phyloP scores from a whole-genome alignment of 2,797 vertebrate genomes.

The Ceryle rudis region DNA sequence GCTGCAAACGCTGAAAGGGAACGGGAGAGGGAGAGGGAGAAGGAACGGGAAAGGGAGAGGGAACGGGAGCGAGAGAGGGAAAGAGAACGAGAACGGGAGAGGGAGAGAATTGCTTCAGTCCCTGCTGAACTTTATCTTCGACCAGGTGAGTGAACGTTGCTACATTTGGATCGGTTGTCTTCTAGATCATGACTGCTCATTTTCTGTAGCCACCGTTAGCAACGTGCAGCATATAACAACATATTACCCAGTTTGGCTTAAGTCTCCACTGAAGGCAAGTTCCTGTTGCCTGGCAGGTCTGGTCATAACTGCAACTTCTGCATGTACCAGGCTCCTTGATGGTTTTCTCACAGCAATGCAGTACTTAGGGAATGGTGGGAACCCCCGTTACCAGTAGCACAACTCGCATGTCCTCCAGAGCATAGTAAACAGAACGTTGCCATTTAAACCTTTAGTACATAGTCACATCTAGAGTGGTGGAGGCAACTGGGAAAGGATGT shows the following conservation, averaged over 20 bases:
- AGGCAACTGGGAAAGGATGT: background rate
- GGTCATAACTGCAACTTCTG: background rate
- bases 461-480: background rate
- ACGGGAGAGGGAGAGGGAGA: slow-evolving; percentile 81
- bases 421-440: background rate
- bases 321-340: background rate
- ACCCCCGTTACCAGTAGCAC: background rate
- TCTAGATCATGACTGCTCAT: background rate
- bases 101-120: slow-evolving; percentile 78
- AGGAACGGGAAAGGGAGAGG: slow-evolving; percentile 80
- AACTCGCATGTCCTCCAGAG: background rate
- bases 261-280: background rate
- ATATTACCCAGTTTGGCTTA: background rate
- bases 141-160: slow-evolving; percentile 79
- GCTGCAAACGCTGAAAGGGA: slow-evolving; percentile 87
- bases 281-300: background rate
- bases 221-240: background rate
- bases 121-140: slow-evolving; percentile 88
- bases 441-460: background rate
- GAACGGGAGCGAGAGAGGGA: slow-evolving; percentile 81
- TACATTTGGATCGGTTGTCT: background rate
- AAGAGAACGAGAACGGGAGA: slow-evolving; percentile 78
- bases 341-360: background rate
- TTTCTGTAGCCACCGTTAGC: background rate
- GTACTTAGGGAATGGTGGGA: background rate